A percentile compares a stretch with the other conserved stretches of the same genome.
phyloP scores from a whole-genome alignment of 2,797 vertebrate species.

The Myotis findleyi region DNA sequence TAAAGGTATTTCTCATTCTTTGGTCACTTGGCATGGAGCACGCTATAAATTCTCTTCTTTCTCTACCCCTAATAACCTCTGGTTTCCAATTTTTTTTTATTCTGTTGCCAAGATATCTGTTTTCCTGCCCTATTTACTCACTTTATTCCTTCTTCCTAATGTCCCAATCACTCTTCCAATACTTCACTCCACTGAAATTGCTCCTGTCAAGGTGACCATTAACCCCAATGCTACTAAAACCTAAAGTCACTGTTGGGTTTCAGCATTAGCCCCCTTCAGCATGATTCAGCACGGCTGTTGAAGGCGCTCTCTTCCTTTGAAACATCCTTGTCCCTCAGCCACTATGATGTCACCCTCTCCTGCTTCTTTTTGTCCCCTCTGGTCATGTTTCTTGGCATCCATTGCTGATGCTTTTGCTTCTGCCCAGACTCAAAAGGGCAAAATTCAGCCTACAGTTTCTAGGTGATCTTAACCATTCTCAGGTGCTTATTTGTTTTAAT shows the following conservation, averaged over 20 bases:
- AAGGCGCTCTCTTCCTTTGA: neutral
- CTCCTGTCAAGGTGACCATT: neutral
- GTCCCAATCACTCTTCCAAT: neutral
- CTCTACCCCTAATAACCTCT: neutral
- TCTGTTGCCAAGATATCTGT: neutral
- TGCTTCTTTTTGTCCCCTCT: neutral
- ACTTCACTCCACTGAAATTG: neutral
- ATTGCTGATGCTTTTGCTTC: neutral
- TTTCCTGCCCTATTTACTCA: neutral
- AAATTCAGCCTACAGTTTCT: neutral
- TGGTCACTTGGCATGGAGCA: neutral
- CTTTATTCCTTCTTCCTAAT: neutral
- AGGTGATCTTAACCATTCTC: neutral
- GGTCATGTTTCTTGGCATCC: neutral
- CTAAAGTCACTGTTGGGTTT: neutral
- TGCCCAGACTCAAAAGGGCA: too few species aligned
- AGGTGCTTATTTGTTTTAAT: neutral
- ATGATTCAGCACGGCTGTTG: neutral
- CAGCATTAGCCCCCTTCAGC: neutral
- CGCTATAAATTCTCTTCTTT: neutral
- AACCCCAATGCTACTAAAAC: neutral
- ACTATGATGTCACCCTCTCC: rapidly evolving
- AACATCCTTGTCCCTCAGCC: rapidly evolving
- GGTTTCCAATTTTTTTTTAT: neutral
- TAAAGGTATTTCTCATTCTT: neutral